Base-by-base conservation (phyloP, 2,797 vertebrate species). In the Hozukius guyotensis region DNA sequence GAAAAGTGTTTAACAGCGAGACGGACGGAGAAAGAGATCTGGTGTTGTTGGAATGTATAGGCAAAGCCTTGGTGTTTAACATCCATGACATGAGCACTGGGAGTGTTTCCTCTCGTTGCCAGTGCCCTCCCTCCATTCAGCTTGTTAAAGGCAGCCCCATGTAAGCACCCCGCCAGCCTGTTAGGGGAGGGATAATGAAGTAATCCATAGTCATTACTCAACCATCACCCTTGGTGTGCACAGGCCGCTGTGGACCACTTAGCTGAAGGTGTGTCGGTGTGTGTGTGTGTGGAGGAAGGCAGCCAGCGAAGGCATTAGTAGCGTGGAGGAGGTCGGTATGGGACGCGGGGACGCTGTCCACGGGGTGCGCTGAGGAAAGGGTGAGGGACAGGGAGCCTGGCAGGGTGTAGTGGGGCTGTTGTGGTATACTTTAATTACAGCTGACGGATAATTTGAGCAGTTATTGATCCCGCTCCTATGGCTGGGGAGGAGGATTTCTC, bases 181-280 rank as follows among this genome's bases (percentile, higher is more conserved):
- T 92, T 90, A 88, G 83, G 87, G 87, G 84, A 89, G 81, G 89
- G 89, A 92, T 94, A 94, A 94, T 93, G 85, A 94, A 94, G 92
- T 92, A 93, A 95, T 94, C 94, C 91, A 94, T 93, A 93, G 90
- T 93, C 92, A 94, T 95, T 93, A 94, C 91, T 93, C 92, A 93
- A 88, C 88, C 88, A 94, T 93, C 92, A 93, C 90, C 94, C 89
- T 90, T 87, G 89, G 89, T 90, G 86, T 88, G 85, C 86, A 85
- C 84, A 78, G 76, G 85, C 87, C 80, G n/a, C 92, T 60, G 46
- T 82, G 85, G 86, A 89, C 86, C 91, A 91, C 92, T 94, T 92
- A 88, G 84, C 63, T 86, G 84, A 80, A 84, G 80, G 90, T 89
- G 83, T 90, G 84, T 87, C 36, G 27, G 36, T 77, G 80, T 56